Percentiles rank a stretch among this genome's conserved stretches.
Conservation (phyloP, 2,888 invertebrate species). For the Tanypteryx hageni region DNA sequence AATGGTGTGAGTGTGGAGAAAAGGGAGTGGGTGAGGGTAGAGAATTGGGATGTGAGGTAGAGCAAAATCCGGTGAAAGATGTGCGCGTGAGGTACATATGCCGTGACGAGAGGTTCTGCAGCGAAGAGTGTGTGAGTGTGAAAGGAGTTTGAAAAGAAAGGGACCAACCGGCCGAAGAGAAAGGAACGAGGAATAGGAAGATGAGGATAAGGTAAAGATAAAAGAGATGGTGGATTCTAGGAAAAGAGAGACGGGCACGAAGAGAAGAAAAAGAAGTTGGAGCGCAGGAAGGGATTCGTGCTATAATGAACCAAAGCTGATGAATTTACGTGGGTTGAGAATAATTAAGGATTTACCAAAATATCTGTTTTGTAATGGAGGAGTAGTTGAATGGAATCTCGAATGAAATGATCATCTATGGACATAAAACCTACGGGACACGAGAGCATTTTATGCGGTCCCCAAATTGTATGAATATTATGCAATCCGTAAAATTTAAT, state of each 20-base stretch:
- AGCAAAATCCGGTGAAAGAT: neutral
- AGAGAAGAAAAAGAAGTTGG: neutral
- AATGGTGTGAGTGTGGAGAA: neutral
- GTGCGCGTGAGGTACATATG: conserved; percentile 31
- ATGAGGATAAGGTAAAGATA: too few species aligned
- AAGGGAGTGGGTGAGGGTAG: neutral
- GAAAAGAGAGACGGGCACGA: too few species aligned
- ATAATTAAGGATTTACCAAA: too few species aligned
- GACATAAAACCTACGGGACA: too few species aligned
- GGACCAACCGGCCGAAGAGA: neutral
- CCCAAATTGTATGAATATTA: too few species aligned
- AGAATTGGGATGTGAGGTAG: neutral
- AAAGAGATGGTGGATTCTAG: too few species aligned
- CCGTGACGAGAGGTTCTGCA: neutral
- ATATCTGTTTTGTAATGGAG: too few species aligned
- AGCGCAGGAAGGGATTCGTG: neutral
- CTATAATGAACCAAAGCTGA: neutral
- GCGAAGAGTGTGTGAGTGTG: neutral
- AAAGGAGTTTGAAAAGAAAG: neutral
- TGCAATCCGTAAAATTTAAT: too few species aligned
- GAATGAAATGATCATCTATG: too few species aligned
- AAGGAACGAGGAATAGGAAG: neutral
- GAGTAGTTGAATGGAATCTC: too few species aligned
- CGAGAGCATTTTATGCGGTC: too few species aligned
- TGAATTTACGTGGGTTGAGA: too few species aligned